Evolutionary conservation across 2,113 vertebrate species (phyloP), one percentile per base, ranked within the genome.

Genomic region (Muntiacus muntjak): DNA sequence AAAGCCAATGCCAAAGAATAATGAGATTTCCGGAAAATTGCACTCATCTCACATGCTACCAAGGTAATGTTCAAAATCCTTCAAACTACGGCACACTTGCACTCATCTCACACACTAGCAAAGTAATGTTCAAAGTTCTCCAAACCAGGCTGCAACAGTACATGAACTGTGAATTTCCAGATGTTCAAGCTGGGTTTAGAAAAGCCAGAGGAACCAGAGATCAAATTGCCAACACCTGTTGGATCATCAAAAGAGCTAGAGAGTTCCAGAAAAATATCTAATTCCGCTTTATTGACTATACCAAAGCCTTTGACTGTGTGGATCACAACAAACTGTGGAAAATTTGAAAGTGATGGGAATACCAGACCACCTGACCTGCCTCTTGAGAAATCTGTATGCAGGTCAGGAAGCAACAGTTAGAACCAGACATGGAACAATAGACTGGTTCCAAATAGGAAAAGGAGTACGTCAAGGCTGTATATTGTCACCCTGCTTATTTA

Each of bases 11-110:
- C 7, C 62, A 67, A 67, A n/a, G 16, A 67, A 10, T n/a, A 19
- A 7, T 67, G 7, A n/a, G 7, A 67, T 8, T 1, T 10, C 16
- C 0, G 0, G 33, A 67, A 16, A n/a, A 19, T n/a, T n/a, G 33
- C 16, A 67, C 62, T 67, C 16, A n/a, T 67, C 33, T 67, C 7
- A 67, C 33, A 67, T 0, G 1, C 62, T 67, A 67, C 7, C 8
- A 17, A 64, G 33, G 30, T 33, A n/a, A 67, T n/a, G 30, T 4
- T n/a, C 8, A 67, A n/a, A 67, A 50, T 50, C 47, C 47, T 8
- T 67, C 16, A n/a, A 7, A 67, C 33, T n/a, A 67, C 33, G 1
- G 0, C 62, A 67, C 33, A 67, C 9, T 19, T n/a, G 33, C 16
- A 67, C 62, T 67, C 16, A 19, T 67, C 33, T n/a, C 7, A 67